A percentile compares a stretch with the other conserved stretches of the same genome.
phyloP scores from a whole-genome alignment of 2,888 invertebrate species.

The Xanthorhoe designata region DNA sequence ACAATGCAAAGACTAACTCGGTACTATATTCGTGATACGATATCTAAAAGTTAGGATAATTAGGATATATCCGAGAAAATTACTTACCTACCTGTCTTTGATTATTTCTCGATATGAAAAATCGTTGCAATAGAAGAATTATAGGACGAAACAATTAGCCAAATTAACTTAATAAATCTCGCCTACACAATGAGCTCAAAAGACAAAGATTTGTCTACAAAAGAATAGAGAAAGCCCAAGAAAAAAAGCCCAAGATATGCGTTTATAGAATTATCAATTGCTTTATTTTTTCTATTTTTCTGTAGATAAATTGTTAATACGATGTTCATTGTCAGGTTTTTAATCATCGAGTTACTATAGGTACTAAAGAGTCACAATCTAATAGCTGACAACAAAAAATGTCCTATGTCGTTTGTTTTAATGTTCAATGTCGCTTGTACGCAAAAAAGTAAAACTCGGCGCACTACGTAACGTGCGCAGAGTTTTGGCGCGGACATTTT shows the following conservation, averaged over 20 bases:
- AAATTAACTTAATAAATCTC: neutral
- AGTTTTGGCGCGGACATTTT: too few species aligned
- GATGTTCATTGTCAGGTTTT: neutral
- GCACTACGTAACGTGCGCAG: too few species aligned
- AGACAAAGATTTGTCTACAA: neutral
- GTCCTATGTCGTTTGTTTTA: too few species aligned
- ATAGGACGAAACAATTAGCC: neutral
- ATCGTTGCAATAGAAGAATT: neutral
- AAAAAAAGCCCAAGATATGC: neutral
- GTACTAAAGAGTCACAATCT: too few species aligned
- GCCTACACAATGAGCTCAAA: neutral
- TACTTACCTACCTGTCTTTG: neutral
- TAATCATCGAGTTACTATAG: too few species aligned
- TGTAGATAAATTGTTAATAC: neutral
- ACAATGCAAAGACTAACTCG: conserved; percentile 67
- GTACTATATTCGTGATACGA: conserved; percentile 70
- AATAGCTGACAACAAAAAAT: too few species aligned
- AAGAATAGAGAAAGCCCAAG: neutral
- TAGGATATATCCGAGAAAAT: conserved; percentile 30
- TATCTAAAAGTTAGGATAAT: conserved; percentile 52
- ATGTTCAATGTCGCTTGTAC: too few species aligned
- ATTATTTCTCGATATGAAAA: neutral
- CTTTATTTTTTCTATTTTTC: neutral
- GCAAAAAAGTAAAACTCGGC: too few species aligned
- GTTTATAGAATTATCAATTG: neutral